Conservation (phyloP, 2,797 vertebrate genomes). For the Setipinna tenuifilis region DNA sequence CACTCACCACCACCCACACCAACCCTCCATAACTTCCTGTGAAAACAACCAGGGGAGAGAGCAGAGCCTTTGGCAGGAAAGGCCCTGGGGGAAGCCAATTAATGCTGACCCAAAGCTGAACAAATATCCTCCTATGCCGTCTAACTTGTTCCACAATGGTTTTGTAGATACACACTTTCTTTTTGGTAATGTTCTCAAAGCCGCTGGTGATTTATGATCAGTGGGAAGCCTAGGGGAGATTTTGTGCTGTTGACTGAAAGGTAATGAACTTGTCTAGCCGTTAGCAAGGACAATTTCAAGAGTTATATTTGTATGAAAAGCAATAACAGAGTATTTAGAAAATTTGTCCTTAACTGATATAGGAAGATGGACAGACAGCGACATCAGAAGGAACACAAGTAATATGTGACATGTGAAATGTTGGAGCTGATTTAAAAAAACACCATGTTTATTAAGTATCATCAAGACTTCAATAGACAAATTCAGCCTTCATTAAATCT, state of each 20-base stretch:
- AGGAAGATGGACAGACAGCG: neutral
- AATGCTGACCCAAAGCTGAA: constrained; percentile 22
- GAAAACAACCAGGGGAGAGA: constrained; percentile 4
- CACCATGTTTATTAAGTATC: neutral
- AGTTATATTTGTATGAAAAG: neutral
- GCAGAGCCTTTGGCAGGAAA: constrained; percentile 6
- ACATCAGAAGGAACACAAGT: neutral
- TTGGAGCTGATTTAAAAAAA: no score
- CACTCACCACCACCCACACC: neutral
- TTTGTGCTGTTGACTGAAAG: neutral
- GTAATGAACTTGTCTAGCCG: neutral
- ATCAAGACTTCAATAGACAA: neutral
- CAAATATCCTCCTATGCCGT: constrained; percentile 3
- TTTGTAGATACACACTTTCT: constrained; percentile 12
- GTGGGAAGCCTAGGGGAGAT: neutral
- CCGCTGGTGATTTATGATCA: neutral
- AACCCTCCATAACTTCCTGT: neutral
- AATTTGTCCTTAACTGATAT: neutral
- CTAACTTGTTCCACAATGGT: neutral
- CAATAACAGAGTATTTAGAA: neutral
- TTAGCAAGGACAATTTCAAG: neutral
- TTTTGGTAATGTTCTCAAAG: neutral
- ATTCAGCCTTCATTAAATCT: neutral
- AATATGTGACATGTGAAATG: neutral
- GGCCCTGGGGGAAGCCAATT: constrained; percentile 17